These are phyloP conservation scores for Melierax canorus DNA, from an alignment of 2,113 vertebrate genomes.

Conservation along the genomic window DNA sequence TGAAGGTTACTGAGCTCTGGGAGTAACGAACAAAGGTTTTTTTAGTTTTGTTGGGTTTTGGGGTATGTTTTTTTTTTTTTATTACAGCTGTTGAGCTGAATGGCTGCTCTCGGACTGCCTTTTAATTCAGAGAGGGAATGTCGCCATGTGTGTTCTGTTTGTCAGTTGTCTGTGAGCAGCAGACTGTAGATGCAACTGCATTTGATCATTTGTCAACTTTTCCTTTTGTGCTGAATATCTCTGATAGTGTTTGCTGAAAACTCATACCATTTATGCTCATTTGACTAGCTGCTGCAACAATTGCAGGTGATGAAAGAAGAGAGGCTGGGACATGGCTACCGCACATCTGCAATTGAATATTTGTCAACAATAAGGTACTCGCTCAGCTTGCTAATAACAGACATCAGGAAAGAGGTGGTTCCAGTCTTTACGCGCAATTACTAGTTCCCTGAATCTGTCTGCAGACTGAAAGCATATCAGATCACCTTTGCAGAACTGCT, in stretches of 20 bases:
- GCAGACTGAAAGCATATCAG: neutral
- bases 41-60: neutral
- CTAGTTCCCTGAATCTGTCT: neutral
- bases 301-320: conserved; percentile 12
- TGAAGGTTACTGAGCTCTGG: neutral
- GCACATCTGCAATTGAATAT: neutral
- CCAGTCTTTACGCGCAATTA: neutral
- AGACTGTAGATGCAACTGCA: neutral
- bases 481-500: neutral
- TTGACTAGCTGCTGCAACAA: neutral
- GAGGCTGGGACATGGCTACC: neutral
- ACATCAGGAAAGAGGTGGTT: neutral
- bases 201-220: conserved; percentile 46
- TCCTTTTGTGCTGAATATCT: conserved; percentile 19
- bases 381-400: neutral
- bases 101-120: neutral
- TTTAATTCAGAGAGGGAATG: neutral
- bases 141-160: neutral
- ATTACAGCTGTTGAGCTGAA: neutral
- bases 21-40: neutral
- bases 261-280: neutral
- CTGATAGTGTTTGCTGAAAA: neutral
- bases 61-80: neutral
- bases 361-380: conserved; percentile 25
- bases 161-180: conserved; percentile 3